Base-by-base conservation (phyloP, 35 echinoderm and acorn worm species). In the Lytechinus variegatus region DNA sequence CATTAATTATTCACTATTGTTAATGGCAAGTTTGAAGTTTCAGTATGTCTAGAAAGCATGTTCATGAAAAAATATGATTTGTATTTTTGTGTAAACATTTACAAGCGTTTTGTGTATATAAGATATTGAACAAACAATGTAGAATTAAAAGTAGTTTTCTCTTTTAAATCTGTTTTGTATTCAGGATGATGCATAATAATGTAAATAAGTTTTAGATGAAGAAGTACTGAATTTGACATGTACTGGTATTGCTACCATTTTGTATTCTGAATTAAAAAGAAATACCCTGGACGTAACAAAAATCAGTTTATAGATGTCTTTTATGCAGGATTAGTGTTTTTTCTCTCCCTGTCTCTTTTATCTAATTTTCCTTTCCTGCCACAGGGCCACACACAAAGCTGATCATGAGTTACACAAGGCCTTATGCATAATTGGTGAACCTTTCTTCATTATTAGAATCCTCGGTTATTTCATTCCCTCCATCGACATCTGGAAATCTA, bases 171-270 rank as follows among this genome's bases (percentile, higher is more conserved):
- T 24, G 19, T 79, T 60, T 79, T 79, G 66, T n/a, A 79, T 24
- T 79, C 16, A 3, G 21, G 8, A 79, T 24, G 4, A 79, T n/a
- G 7, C 66, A 24, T 79, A 79, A 24, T 79, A 79, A 24, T 79
- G 66, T 79, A 79, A 16, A 79, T 79, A 79, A 79, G 6, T 79
- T 58, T 4, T 79, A 79, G 66, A 79, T 79, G 66, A 79, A 79
- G 14, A 79, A 79, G 66, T 79, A 79, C 66, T 79, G 66, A 79
- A 19, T 79, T 79, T 79, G 66, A 79, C 66, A 79, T 79, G 66
- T 79, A 79, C 66, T 79, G 19, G 19, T 79, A 79, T 79, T 79
- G 66, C 66, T 79, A 79, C 66, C 66, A 24, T 79, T 79, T 79
- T 79, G 66, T 79, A 79, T 79, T 79, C n/a, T 4, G 16, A 79